Evolutionary conservation across 1,140 invertebrate species (phyloP).

Genomic region (Trichonephila clavipes): DNA sequence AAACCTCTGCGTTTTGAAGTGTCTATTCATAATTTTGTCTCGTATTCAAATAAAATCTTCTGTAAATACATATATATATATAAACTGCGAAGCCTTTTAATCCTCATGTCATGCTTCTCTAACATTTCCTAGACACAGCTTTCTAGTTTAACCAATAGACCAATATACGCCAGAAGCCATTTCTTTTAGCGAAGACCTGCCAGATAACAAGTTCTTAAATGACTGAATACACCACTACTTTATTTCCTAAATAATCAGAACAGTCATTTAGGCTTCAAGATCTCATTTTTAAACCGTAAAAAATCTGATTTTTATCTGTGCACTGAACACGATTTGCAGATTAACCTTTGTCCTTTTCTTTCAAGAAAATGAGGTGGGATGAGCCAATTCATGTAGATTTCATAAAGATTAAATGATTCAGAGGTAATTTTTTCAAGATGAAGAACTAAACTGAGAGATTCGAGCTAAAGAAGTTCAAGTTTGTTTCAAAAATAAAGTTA

Average conservation of each 20-base stretch:
- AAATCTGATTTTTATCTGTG: conserved; percentile 35
- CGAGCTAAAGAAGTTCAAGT: neutral
- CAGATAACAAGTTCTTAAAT: conserved; percentile 14
- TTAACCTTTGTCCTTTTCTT: conserved; percentile 10
- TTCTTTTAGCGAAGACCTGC: neutral
- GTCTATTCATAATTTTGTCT: no score
- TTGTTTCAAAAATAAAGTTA: neutral
- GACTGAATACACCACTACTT: neutral
- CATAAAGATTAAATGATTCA: conserved; percentile 40
- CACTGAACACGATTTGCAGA: conserved; percentile 10
- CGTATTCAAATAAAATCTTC: no score
- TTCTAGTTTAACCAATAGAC: neutral
- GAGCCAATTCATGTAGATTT: conserved; percentile 30
- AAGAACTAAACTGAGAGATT: no score
- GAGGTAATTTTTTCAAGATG: neutral
- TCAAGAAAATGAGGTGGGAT: conserved; percentile 22
- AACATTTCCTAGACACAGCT: neutral
- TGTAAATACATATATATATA: no score
- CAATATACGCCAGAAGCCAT: neutral
- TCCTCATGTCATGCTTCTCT: neutral
- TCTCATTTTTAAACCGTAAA: conserved; percentile 9
- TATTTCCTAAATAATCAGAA: neutral
- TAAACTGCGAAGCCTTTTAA: neutral
- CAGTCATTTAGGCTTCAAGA: neutral
- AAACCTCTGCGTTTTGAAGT: no score